Conservation (phyloP, 2,888 invertebrate species). For the Fissipunctia ypsillon region DNA sequence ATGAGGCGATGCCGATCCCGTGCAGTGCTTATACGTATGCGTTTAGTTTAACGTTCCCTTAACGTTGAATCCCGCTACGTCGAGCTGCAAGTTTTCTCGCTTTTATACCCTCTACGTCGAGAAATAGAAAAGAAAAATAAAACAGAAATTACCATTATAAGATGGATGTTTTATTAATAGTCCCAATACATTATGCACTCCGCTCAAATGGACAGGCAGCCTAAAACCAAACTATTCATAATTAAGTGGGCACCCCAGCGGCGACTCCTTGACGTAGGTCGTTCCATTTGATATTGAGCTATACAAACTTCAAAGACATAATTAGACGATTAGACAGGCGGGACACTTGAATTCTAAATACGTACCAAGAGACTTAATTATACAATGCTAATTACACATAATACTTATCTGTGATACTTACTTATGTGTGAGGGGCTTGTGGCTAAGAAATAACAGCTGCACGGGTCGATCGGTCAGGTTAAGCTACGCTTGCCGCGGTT, state of each 20-base stretch:
- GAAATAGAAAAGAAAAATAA: no score
- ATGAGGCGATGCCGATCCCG: neutral
- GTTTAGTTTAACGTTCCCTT: neutral
- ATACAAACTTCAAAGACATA: slow-evolving; percentile 46
- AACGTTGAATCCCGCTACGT: no score
- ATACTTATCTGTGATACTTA: slow-evolving; percentile 64
- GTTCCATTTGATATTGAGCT: slow-evolving; percentile 48
- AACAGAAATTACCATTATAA: no score
- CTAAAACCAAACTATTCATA: slow-evolving; percentile 42
- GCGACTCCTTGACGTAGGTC: slow-evolving; percentile 48
- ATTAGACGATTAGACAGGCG: slow-evolving; percentile 53
- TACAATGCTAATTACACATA: slow-evolving; percentile 60
- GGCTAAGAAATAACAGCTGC: no score
- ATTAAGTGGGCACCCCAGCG: slow-evolving; percentile 35
- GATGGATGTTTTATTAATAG: no score
- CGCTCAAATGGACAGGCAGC: neutral
- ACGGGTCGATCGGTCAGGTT: no score
- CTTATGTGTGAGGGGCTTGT: no score
- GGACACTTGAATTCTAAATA: slow-evolving; percentile 61
- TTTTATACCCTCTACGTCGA: neutral
- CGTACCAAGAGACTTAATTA: slow-evolving; percentile 52
- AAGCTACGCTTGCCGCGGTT: no score
- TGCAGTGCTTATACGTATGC: neutral
- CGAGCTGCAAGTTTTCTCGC: no score
- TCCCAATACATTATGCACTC: no score